A percentile compares a stretch with the other conserved stretches of the same genome.
phyloP scores from a whole-genome alignment of 2,113 vertebrate genomes.

The Pogonocichla stellata region DNA sequence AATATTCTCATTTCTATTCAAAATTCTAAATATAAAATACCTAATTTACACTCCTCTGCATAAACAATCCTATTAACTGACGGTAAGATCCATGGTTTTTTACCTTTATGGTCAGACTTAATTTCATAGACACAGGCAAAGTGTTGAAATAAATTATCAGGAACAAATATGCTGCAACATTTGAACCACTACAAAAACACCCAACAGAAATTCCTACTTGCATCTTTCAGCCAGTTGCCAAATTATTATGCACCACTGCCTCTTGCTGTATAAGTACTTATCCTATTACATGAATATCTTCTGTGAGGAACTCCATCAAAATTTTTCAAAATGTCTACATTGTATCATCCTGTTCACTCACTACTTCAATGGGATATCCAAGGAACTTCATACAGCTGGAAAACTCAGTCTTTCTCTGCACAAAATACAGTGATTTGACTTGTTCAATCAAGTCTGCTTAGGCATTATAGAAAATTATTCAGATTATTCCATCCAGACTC shows the following conservation, averaged over 20 bases:
- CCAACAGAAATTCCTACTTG: neutral
- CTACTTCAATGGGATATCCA: neutral
- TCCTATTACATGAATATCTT: neutral
- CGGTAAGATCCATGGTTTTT: neutral
- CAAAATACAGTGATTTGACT: neutral
- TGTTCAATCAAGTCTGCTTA: neutral
- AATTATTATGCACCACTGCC: neutral
- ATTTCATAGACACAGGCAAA: neutral
- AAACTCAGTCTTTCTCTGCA: neutral
- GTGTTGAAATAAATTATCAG: neutral
- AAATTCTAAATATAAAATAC: neutral
- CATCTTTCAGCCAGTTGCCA: neutral
- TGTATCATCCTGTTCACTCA: neutral
- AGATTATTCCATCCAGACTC: neutral
- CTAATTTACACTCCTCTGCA: neutral
- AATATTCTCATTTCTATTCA: too few species aligned
- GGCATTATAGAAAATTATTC: neutral
- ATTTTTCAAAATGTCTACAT: neutral
- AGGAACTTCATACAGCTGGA: neutral
- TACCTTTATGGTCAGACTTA: neutral
- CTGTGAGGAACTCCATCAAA: neutral
- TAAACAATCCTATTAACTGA: neutral
- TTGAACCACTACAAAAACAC: neutral
- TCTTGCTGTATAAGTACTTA: neutral
- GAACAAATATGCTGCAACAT: neutral